These are phyloP conservation scores for Nomada ruficornis DNA, from an alignment of 2,888 invertebrate genomes.

Conservation along the genomic window DNA sequence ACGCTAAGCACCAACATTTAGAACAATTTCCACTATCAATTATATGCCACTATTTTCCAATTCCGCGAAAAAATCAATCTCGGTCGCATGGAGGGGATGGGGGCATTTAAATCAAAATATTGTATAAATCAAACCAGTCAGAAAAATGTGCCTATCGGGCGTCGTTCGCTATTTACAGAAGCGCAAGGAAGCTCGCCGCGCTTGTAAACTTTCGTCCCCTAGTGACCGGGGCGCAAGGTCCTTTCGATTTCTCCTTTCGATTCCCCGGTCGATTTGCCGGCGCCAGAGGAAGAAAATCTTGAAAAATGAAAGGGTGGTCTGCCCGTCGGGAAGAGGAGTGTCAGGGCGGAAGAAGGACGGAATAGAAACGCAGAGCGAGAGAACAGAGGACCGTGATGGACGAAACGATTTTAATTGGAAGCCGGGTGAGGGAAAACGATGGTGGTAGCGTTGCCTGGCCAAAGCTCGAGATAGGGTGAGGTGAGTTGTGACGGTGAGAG, in stretches of 20 bases:
- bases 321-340: conserved; percentile 3
- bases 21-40: too few species aligned
- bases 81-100: too few species aligned
- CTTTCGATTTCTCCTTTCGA: conserved; percentile 51
- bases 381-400: conserved; percentile 50
- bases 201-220: conserved; percentile 60
- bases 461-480: conserved; percentile 48
- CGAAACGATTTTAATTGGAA: conserved; percentile 75
- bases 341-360: background rate
- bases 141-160: background rate
- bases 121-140: background rate
- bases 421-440: conserved; percentile 52
- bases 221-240: conserved; percentile 55
- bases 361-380: background rate
- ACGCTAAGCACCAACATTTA: too few species aligned
- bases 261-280: conserved; percentile 49
- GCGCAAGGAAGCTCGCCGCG: conserved; percentile 9
- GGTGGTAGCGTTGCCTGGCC: conserved; percentile 47
- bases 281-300: conserved; percentile 73
- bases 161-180: background rate
- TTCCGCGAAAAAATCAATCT: too few species aligned
- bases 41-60: too few species aligned
- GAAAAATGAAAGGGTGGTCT: conserved; percentile 71
- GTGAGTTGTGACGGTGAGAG: conserved; percentile 31
- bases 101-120: too few species aligned